These are phyloP conservation scores for Cheilosia grossa DNA, from an alignment of 2,888 invertebrate species.

Conservation along the genomic window DNA sequence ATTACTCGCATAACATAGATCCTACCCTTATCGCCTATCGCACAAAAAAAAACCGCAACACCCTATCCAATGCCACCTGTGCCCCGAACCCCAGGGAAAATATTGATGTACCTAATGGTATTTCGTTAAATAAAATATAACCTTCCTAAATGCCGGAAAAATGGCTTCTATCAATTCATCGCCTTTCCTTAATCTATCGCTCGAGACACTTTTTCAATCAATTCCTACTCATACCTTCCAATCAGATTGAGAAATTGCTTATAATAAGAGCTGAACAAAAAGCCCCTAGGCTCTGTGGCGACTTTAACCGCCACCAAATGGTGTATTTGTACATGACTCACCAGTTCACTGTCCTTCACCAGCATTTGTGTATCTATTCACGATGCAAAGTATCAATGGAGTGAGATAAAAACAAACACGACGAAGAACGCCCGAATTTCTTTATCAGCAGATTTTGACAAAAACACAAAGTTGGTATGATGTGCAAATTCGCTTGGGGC, in stretches of 20 bases:
- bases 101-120: too few relatives aligned
- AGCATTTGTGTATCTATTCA: background rate
- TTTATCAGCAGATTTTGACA: constrained; percentile 4
- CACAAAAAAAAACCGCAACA: too few relatives aligned
- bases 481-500: constrained; percentile 28
- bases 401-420: background rate
- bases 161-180: background rate
- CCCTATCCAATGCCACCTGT: too few relatives aligned
- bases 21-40: too few relatives aligned
- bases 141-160: background rate
- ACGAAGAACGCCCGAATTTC: background rate
- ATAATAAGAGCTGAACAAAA: background rate
- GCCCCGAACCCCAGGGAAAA: too few relatives aligned
- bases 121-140: too few relatives aligned
- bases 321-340: background rate
- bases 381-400: background rate
- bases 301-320: background rate
- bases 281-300: background rate
- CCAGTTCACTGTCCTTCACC: background rate
- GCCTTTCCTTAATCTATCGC: background rate
- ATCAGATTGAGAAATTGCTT: constrained; percentile 3
- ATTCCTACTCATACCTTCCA: background rate
- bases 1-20: too few relatives aligned
- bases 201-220: background rate
- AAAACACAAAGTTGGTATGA: constrained; percentile 2